Percentiles rank a stretch among this genome's conserved stretches.
Evolutionary conservation across 2,113 vertebrate genomes (phyloP).

Genomic region (Caracal caracal): DNA sequence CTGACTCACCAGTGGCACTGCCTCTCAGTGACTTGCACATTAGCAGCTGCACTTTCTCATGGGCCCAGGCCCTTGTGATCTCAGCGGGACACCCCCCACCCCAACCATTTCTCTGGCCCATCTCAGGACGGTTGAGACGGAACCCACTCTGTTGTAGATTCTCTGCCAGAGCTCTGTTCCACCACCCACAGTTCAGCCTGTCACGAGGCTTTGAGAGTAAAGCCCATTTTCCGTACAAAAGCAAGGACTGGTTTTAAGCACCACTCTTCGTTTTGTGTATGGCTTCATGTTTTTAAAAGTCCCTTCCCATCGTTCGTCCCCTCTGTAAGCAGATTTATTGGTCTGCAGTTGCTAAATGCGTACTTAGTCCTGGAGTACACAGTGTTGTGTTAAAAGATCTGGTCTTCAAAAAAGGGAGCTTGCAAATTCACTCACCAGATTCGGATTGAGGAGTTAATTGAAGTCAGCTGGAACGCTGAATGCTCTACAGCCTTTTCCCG

Average conservation of each 20-base stretch:
- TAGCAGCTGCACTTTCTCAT: conserved; percentile 7
- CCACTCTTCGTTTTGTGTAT: background rate
- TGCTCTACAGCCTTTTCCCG: background rate
- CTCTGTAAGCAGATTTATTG: background rate
- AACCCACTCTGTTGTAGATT: background rate
- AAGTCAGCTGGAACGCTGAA: background rate
- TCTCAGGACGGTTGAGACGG: background rate
- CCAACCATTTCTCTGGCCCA: background rate
- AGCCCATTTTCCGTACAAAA: background rate
- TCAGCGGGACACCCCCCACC: background rate
- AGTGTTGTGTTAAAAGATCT: background rate
- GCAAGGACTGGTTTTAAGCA: background rate
- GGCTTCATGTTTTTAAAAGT: background rate
- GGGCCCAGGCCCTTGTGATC: background rate
- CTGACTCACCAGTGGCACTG: background rate
- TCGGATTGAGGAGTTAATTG: background rate
- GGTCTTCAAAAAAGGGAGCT: background rate
- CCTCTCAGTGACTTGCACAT: background rate
- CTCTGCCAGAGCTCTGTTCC: background rate
- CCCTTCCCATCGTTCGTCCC: background rate
- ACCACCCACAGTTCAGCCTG: background rate
- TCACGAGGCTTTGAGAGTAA: background rate
- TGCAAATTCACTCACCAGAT: background rate
- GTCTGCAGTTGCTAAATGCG: background rate
- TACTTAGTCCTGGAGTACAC: background rate